Evolutionary conservation across 1,140 invertebrate genomes (phyloP).

Genomic region (Vollenhovia emeryi): DNA sequence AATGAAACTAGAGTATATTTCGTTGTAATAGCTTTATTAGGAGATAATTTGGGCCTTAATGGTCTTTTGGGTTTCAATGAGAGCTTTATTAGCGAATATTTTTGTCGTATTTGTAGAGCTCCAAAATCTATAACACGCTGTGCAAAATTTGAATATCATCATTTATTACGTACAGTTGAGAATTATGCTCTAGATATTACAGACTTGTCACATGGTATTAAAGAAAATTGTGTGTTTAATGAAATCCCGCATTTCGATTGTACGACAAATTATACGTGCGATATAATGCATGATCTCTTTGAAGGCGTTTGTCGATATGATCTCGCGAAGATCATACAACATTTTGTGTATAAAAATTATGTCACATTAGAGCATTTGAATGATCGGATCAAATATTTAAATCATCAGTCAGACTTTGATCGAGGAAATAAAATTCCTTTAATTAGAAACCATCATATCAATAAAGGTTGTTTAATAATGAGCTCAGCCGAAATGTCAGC

Average conservation of each 20-base stretch:
- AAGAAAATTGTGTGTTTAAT: background rate
- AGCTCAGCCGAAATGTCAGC: background rate
- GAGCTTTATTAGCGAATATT: background rate
- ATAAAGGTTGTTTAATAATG: background rate
- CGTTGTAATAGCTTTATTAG: background rate
- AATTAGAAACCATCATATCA: background rate
- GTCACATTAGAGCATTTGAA: background rate
- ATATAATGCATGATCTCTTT: background rate
- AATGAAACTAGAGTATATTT: background rate
- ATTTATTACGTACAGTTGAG: background rate
- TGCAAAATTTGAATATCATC: background rate
- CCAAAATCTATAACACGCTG: background rate
- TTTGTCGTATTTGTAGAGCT: background rate
- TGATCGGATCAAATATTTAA: background rate
- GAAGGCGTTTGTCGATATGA: background rate
- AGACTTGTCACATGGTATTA: background rate
- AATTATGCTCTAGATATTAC: background rate
- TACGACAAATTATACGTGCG: background rate
- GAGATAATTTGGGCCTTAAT: background rate
- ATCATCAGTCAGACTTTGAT: background rate
- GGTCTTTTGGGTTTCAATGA: background rate
- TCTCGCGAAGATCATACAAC: background rate
- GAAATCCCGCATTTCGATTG: background rate
- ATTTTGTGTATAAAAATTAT: background rate
- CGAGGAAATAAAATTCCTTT: conserved; percentile 3